Evolutionary conservation across 2,113 vertebrate genomes (phyloP).

Genomic region (Tichodroma muraria): DNA sequence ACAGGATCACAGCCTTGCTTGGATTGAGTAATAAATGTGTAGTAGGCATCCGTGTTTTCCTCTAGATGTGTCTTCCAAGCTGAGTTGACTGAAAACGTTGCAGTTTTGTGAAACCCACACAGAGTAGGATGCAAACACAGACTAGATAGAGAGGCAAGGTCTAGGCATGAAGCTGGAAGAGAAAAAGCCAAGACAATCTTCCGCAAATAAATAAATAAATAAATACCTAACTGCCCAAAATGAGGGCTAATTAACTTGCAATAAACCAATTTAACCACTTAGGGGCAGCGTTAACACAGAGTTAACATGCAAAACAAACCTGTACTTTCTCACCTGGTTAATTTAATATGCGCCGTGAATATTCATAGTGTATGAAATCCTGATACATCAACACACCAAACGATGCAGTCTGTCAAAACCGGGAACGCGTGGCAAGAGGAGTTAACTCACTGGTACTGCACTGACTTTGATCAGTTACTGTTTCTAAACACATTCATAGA

Average conservation of each 20-base stretch:
- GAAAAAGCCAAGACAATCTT: not conserved
- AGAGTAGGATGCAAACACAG: not conserved
- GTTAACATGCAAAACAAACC: constrained; percentile 53
- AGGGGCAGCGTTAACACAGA: constrained; percentile 67
- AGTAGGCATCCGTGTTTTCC: constrained; percentile 3
- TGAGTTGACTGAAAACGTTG: not conserved
- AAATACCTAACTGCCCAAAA: constrained; percentile 12
- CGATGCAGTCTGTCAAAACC: constrained; percentile 5
- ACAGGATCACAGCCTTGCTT: not conserved
- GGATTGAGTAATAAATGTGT: not conserved
- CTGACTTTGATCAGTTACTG: not conserved
- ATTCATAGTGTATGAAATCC: constrained; percentile 36
- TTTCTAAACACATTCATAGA: not conserved
- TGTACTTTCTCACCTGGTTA: constrained; percentile 53
- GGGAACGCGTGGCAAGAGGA: not conserved
- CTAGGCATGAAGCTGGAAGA: not conserved
- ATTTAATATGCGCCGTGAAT: constrained; percentile 31
- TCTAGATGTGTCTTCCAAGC: not conserved
- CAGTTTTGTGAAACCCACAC: not conserved
- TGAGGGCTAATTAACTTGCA: constrained; percentile 66
- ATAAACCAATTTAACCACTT: constrained; percentile 68
- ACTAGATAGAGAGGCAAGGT: not conserved
- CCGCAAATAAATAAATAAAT: constrained; percentile 32
- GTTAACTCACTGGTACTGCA: not conserved
- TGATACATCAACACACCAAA: not conserved